These are phyloP conservation scores for Acrossocheilus fasciatus DNA, from an alignment of 2,797 vertebrate genomes.

Conservation along the genomic window DNA sequence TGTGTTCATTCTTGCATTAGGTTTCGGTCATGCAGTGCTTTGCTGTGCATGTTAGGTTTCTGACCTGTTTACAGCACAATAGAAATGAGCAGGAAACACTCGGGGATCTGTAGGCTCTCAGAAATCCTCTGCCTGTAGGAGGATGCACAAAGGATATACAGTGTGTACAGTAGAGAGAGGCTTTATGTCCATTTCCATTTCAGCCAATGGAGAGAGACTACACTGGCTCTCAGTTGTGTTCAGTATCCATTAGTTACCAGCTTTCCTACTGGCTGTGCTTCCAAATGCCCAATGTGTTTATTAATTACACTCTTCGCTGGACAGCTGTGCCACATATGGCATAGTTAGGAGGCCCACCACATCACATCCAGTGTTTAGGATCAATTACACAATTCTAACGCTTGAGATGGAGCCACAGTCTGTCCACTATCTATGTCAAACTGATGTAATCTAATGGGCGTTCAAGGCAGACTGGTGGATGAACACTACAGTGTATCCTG, in stretches of 20 bases:
- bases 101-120: neutral
- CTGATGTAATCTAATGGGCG: slow-evolving; percentile 32
- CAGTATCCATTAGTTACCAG: slow-evolving; percentile 34
- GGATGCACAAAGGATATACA: slow-evolving; percentile 5
- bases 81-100: slow-evolving; percentile 9
- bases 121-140: slow-evolving; percentile 4
- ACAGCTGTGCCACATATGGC: slow-evolving; percentile 45
- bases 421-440: slow-evolving; percentile 23
- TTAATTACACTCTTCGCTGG: slow-evolving; percentile 44
- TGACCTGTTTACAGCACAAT: neutral
- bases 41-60: slow-evolving; percentile 7
- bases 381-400: slow-evolving; percentile 51
- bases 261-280: slow-evolving; percentile 13
- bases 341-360: slow-evolving; percentile 39
- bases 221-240: neutral
- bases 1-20: slow-evolving; percentile 34
- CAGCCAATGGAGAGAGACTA: neutral
- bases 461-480: neutral
- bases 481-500: neutral
- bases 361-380: slow-evolving; percentile 43
- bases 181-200: neutral
- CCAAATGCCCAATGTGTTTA: slow-evolving; percentile 29
- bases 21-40: slow-evolving; percentile 18
- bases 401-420: slow-evolving; percentile 39
- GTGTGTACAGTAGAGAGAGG: slow-evolving; percentile 2